Percentiles rank a stretch among this genome's conserved stretches.
phyloP scores from a whole-genome alignment of 2,888 invertebrate species.

The Cartodere bifasciata region DNA sequence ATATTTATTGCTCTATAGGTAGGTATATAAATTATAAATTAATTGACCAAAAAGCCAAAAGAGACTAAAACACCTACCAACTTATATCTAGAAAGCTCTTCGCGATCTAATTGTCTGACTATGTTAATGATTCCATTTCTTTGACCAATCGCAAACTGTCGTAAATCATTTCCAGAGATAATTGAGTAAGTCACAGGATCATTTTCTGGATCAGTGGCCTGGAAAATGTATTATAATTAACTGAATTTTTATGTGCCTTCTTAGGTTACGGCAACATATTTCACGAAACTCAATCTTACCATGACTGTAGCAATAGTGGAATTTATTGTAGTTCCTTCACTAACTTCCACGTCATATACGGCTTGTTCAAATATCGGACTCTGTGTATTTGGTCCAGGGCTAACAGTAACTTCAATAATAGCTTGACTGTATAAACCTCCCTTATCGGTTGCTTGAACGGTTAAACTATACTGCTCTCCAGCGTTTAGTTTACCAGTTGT shows the following conservation, averaged over 20 bases:
- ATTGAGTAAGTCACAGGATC: constrained; percentile 78
- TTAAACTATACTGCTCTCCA: constrained; percentile 81
- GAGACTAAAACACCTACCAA: constrained; percentile 42
- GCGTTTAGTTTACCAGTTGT: constrained; percentile 70
- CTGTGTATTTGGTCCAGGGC: constrained; percentile 69
- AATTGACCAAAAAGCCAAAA: neutral
- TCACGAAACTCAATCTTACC: constrained; percentile 32
- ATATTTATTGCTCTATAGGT: neutral
- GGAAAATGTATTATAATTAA: constrained; percentile 18
- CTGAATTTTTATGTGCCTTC: too few relatives aligned
- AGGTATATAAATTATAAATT: constrained; percentile 4
- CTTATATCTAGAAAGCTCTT: constrained; percentile 79
- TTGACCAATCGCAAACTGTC: constrained; percentile 75
- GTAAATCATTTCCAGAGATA: constrained; percentile 76
- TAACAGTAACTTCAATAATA: constrained; percentile 73
- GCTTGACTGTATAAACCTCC: constrained; percentile 73
- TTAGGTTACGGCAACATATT: neutral
- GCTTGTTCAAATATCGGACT: constrained; percentile 71
- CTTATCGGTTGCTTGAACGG: constrained; percentile 69
- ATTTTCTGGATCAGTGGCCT: constrained; percentile 82
- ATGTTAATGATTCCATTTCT: constrained; percentile 83
- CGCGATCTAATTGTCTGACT: constrained; percentile 72
- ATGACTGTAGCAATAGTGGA: constrained; percentile 70
- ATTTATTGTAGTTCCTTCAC: constrained; percentile 80
- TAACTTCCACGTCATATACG: constrained; percentile 78